Base-by-base conservation (phyloP, 1,140 invertebrate species). In the Anadara kagoshimensis region DNA sequence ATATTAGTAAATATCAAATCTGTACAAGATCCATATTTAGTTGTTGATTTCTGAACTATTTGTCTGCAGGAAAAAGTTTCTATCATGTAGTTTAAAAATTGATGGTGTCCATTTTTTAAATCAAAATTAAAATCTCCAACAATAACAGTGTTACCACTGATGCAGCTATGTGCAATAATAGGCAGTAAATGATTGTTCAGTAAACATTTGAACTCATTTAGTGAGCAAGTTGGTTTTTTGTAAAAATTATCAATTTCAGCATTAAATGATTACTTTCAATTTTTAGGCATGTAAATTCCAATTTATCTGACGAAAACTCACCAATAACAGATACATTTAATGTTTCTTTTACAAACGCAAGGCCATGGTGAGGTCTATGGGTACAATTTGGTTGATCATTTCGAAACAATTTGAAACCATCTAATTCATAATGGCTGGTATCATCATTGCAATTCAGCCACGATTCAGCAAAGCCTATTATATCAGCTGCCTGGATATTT, bases 41-140 rank as follows among this genome's bases (percentile, higher is more conserved):
- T 54, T 43, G 69, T 70, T 53, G 22, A 24, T 29, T 70, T 53
- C 24, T 54, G 11, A 54, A 63, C 36, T n/a, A 26, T 36, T 24
- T 69, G 56, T 43, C 10, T 70, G 69, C 58, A 70, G 22, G 43
- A 22, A 36, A 70, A 64, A n/a, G 29, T 63, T 43, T 53, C 18
- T 8, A 56, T 54, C 68, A 70, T 70, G 57, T 62, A 70, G 26
- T 24, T 29, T 22, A 70, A 45, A 62, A 70, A 61, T 18, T 70
- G 41, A 62, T 11, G 41, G 16, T 70, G 44, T 41, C 59, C 57
- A 16, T 56, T 62, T 29, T 45, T 11, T 24, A 70, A 62, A 62
- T 70, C 57, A 70, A 70, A 62, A 62, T 70, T 70, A 45, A 70
- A 70, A 44, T 70, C 68, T 43, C 68, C 68, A 26, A 70, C 22